Base-by-base conservation (phyloP, 2,113 vertebrate species). In the Columbina picui region DNA sequence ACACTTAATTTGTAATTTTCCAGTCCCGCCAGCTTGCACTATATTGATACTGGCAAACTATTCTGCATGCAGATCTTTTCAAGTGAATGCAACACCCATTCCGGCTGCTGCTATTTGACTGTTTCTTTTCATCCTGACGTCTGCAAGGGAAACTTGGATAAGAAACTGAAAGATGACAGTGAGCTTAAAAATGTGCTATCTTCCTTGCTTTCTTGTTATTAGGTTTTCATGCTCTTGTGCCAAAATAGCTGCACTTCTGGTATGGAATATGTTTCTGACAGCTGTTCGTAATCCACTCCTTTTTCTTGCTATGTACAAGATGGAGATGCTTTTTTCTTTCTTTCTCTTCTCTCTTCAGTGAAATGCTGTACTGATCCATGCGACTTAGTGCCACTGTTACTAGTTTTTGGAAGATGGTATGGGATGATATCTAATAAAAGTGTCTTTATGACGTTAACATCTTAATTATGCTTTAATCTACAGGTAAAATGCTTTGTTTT, bases 1-100 rank as follows among this genome's bases (percentile, higher is more conserved):
- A 49, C 80, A 90, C 87, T 93, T 94, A 79, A 87, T 83, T 96
- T 95, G 90, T 95, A 96, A 87, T 92, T 96, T 95, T 92, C 52
- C 95, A 96, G 93, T 88, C 64, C 85, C 94, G 71, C 87, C 82
- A 92, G 79, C 85, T 79, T 90, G 59, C 45, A 73, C 34, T 55
- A 0, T 91, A 52, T 90, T 91, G 92, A 89, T 89, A 79, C 70
- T 90, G 64, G 84, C 69, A 93, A 67, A 83, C 78, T 60, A 10
- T 53, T 93, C 75, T 67, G 79, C 63, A 32, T 96, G 77, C 88
- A 94, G 82, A 84, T 43, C 86, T 93, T 89, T 61, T 63, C 88
- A 91, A 94, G 87, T 90, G 43, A 52, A 84, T 73, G 63, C 43
- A 71, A 17, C 89, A 43, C 92, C 77, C 80, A 49, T 87, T 64